Evolutionary conservation across 2,888 invertebrate genomes (phyloP), one percentile per base, ranked within the genome.

Genomic region (Limenitis camilla): DNA sequence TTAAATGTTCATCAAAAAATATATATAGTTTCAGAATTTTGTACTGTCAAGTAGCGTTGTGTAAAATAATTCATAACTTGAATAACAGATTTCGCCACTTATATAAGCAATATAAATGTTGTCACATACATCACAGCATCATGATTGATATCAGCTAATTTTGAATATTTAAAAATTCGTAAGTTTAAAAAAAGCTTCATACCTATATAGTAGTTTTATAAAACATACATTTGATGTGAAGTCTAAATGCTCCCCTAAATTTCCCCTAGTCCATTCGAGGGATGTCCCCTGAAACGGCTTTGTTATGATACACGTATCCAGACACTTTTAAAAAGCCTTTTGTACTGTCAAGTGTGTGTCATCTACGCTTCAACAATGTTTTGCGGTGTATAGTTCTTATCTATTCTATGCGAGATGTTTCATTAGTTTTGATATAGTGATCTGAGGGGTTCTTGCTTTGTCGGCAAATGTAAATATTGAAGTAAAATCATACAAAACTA

Each of bases 311-410:
- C 80, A 74, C 76, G 71, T 56, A 49, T 44, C 77, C 74, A 83
- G 83, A 82, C 82, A 76, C 76, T 77, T 78, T 77, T 61, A 80
- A 73, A 82, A 82, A 81, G 72, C 64, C 80, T 79, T 84, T 84
- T 78, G 78, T 76, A 62, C 55, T 57, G 69, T 76, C 70, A 81
- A 83, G 83, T 79, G 74, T 62, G 66, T 73, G 69, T 73, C 74
- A 72, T 63, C 49, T 56, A 39, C 30, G 45, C 42, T 53, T 33
- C 30, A 40, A 56, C 49, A 56, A 52, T 53, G 42, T 55, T 49
- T 47, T 52, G 30, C 36, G 40, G 38, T 30, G 44, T 39, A 33
- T 41, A 42, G 47, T 31, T 42, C 29, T 46, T 47, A 43, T 43
- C 38, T 31, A 40, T 41, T 35, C 40, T 46, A 49, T 30, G 10